Conservation (phyloP, 2,888 invertebrate genomes). For the Hymenopus coronatus region DNA sequence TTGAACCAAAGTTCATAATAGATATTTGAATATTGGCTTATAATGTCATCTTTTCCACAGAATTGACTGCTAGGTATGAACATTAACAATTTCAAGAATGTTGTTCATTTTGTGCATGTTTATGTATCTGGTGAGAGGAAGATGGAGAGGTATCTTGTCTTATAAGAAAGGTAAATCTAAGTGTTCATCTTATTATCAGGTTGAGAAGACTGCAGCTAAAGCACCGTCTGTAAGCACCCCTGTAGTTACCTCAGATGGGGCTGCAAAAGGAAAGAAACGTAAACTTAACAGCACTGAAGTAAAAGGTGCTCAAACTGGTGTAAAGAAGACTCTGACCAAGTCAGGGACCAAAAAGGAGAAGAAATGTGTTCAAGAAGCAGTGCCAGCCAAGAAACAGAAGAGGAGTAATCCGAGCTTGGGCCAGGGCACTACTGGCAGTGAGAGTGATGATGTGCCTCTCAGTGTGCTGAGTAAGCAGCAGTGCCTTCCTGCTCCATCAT, state of each 20-base stretch:
- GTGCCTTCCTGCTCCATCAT: neutral
- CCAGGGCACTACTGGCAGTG: conserved; percentile 15
- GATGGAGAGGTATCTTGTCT: too few species aligned
- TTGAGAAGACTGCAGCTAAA: neutral
- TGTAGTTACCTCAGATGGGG: neutral
- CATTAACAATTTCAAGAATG: too few species aligned
- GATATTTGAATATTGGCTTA: too few species aligned
- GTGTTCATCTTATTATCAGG: neutral
- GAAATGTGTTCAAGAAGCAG: neutral
- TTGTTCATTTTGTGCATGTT: too few species aligned
- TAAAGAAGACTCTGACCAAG: neutral
- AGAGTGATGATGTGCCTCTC: conserved; percentile 32
- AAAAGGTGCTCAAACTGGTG: neutral
- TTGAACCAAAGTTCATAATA: too few species aligned
- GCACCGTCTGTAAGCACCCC: neutral
- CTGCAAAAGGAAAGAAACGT: neutral
- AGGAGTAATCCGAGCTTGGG: neutral
- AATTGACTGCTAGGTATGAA: too few species aligned
- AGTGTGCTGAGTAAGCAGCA: conserved; percentile 21
- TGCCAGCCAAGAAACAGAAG: conserved; percentile 18
- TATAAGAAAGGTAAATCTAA: neutral
- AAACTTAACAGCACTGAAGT: neutral
- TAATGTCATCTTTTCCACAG: too few species aligned
- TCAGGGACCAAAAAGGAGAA: neutral
- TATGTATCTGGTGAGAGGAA: too few species aligned